Conservation (phyloP, 1,140 invertebrate genomes). For the Calliopsis andreniformis region DNA sequence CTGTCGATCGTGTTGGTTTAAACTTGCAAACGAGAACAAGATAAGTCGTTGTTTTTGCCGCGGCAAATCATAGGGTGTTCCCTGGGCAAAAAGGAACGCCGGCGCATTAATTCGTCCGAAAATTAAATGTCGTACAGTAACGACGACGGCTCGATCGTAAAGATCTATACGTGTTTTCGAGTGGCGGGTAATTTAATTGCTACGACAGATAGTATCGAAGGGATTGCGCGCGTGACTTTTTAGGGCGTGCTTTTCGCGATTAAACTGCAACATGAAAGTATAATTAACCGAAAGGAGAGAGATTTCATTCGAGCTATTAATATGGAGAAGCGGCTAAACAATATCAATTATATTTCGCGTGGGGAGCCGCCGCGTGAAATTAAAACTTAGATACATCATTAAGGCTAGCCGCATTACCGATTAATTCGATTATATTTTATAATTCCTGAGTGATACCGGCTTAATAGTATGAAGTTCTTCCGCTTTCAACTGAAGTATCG, state of each 20-base stretch:
- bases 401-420: background rate
- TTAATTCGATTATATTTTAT: conserved; percentile 17
- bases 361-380: background rate
- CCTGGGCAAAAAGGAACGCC: background rate
- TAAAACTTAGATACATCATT: conserved; percentile 12
- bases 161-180: background rate
- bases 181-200: background rate
- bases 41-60: too few species aligned
- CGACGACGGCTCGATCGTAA: background rate
- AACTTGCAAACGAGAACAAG: background rate
- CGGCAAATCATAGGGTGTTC: background rate
- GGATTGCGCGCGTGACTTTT: background rate
- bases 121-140: background rate
- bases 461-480: conserved; percentile 2
- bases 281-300: conserved; percentile 3
- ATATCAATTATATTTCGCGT: conserved; percentile 5
- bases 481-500: background rate
- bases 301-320: conserved; percentile 7
- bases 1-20: conserved; percentile 29
- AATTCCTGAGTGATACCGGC: conserved; percentile 6
- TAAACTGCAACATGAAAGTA: background rate
- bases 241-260: background rate
- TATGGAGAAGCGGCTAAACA: background rate
- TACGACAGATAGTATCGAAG: background rate
- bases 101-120: background rate